phyloP scores from a whole-genome alignment of 1,140 invertebrate species.

The Drosophila equinoxialis region DNA sequence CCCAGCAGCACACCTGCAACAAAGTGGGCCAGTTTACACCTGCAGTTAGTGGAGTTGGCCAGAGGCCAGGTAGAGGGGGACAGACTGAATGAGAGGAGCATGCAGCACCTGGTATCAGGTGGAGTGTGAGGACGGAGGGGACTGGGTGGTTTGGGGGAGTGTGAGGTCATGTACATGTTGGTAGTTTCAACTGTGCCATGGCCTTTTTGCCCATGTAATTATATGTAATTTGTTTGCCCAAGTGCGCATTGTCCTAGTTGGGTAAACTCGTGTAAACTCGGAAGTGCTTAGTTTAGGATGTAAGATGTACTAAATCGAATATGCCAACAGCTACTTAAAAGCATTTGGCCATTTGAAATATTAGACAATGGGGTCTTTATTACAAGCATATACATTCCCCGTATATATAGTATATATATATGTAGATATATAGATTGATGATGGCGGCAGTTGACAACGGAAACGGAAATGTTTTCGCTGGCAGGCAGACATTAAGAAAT shows the following conservation, averaged over 20 bases:
- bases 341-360: slow-evolving; percentile 43
- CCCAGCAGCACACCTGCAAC: slow-evolving; percentile 40
- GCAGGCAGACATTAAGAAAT: slow-evolving; percentile 66
- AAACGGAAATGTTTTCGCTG: slow-evolving; percentile 65
- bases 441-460: slow-evolving; percentile 58
- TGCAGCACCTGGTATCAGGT: no score
- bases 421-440: slow-evolving; percentile 70
- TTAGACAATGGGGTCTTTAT: slow-evolving; percentile 15
- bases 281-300: slow-evolving; percentile 62
- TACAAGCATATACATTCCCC: neutral
- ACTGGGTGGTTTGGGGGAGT: neutral
- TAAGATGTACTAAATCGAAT: slow-evolving; percentile 55
- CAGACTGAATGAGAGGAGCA: neutral
- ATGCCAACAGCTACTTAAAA: slow-evolving; percentile 61
- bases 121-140: neutral
- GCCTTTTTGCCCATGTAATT: slow-evolving; percentile 59
- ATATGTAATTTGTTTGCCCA: slow-evolving; percentile 78
- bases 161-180: slow-evolving; percentile 19
- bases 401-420: slow-evolving; percentile 23
- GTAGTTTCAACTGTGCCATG: slow-evolving; percentile 45
- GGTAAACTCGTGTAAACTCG: slow-evolving; percentile 29
- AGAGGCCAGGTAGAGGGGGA: slow-evolving; percentile 2
- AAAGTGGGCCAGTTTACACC: slow-evolving; percentile 62
- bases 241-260: slow-evolving; percentile 54
- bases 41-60: slow-evolving; percentile 54